These are phyloP conservation scores for Harmothoe impar DNA, from an alignment of 2,888 invertebrate genomes.

Conservation along the genomic window DNA sequence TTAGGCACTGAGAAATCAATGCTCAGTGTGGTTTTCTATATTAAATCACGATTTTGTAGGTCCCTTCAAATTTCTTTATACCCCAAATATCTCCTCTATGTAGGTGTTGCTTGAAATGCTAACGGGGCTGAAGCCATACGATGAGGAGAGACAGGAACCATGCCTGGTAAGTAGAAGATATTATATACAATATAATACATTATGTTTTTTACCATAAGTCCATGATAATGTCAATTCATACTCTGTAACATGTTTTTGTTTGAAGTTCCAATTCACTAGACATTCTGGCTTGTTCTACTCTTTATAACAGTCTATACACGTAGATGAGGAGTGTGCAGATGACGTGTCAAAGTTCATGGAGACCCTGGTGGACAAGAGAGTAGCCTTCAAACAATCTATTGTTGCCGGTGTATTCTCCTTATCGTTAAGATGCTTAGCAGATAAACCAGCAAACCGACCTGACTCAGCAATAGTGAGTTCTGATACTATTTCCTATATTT, in stretches of 20 bases:
- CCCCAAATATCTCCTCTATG: background rate
- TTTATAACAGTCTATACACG: background rate
- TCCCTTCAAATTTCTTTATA: background rate
- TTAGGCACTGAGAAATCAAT: no score
- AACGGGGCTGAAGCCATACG: slow-evolving; percentile 26
- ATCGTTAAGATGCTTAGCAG: background rate
- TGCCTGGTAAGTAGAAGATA: background rate
- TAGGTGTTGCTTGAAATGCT: slow-evolving; percentile 17
- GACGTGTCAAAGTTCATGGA: background rate
- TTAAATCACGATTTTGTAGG: background rate
- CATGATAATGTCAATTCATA: no score
- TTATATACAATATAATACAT: no score
- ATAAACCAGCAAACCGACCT: background rate
- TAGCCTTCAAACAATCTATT: background rate
- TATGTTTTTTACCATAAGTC: no score
- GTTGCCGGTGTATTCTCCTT: background rate
- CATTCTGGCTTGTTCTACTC: no score
- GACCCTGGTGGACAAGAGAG: background rate
- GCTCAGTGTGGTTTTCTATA: background rate
- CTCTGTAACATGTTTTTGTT: no score
- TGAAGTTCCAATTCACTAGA: no score
- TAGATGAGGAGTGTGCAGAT: background rate
- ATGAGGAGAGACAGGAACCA: background rate
- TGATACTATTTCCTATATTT: background rate
- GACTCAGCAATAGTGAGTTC: background rate